Evolutionary conservation across 2,888 invertebrate species (phyloP).

Genomic region (Thereva unica): DNA sequence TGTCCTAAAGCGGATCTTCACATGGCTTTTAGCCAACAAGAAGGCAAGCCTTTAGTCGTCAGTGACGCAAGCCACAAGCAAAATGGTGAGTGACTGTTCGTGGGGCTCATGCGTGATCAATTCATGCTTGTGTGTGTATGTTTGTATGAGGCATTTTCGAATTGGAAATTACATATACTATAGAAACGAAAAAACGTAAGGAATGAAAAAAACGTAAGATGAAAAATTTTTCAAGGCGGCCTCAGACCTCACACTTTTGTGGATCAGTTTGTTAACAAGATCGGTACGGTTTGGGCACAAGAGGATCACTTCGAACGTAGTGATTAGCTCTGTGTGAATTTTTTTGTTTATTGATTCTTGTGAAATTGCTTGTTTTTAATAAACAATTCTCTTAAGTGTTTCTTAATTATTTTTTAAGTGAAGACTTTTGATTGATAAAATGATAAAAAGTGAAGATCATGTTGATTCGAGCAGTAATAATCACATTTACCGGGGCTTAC

Average conservation of each 20-base stretch:
- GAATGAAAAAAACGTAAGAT: too few species aligned
- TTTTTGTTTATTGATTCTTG: slow-evolving; percentile 19
- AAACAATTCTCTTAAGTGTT: background rate
- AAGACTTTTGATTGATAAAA: slow-evolving; percentile 19
- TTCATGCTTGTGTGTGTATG: too few species aligned
- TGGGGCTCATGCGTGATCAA: slow-evolving; percentile 2
- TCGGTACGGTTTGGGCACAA: slow-evolving; percentile 13
- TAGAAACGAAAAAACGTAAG: too few species aligned
- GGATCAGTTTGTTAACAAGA: slow-evolving; percentile 22
- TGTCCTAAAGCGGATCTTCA: slow-evolving; percentile 25
- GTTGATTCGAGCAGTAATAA: slow-evolving; percentile 37
- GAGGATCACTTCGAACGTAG: background rate
- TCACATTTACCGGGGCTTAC: slow-evolving; percentile 49
- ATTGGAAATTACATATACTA: too few species aligned
- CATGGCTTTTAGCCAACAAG: background rate
- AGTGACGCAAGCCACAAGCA: slow-evolving; percentile 21
- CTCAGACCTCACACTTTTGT: slow-evolving; percentile 10
- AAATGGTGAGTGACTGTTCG: slow-evolving; percentile 35
- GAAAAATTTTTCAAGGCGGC: background rate
- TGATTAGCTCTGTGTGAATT: background rate
- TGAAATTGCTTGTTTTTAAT: slow-evolving; percentile 11
- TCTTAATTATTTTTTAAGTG: slow-evolving; percentile 3
- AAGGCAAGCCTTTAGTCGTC: background rate
- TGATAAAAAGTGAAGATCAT: slow-evolving; percentile 43
- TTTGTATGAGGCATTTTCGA: too few species aligned